phyloP scores from a whole-genome alignment of 2,888 invertebrate species.

The Eubasilissa splendida region DNA sequence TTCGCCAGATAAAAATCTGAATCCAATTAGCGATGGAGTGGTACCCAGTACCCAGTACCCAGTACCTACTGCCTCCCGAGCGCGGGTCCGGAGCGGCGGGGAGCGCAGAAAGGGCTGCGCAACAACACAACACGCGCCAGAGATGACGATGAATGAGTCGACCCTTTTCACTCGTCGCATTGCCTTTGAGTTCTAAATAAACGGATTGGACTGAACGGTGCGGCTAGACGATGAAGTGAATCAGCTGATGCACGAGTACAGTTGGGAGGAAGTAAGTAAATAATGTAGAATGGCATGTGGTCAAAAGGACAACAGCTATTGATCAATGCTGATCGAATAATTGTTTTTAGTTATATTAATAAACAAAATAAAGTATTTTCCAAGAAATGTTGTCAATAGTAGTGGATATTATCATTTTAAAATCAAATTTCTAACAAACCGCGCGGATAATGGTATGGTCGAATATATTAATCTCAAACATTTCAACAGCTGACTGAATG shows the following conservation, averaged over 20 bases:
- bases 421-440: too few relatives aligned
- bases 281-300: background rate
- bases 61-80: slow-evolving; percentile 1
- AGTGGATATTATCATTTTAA: too few relatives aligned
- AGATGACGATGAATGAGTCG: background rate
- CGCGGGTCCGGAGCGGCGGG: slow-evolving; percentile 21
- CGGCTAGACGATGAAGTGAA: slow-evolving; percentile 19
- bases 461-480: too few relatives aligned
- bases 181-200: background rate
- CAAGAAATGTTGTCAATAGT: too few relatives aligned
- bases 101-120: background rate
- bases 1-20: slow-evolving; percentile 69
- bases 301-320: slow-evolving; percentile 1
- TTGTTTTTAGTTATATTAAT: too few relatives aligned
- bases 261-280: slow-evolving; percentile 19
- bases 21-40: slow-evolving; percentile 70
- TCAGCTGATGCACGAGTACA: slow-evolving; percentile 22
- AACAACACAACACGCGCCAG: background rate
- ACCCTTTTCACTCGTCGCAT: background rate
- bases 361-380: too few relatives aligned
- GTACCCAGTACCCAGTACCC: slow-evolving; percentile 25
- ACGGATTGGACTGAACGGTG: background rate
- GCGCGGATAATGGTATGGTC: too few relatives aligned
- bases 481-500: too few relatives aligned
- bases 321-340: too few relatives aligned